Percentiles rank a stretch among this genome's conserved stretches.
These are phyloP conservation scores for Cephalotes varians DNA, from an alignment of 2,888 invertebrate species.

Conservation along the genomic window DNA sequence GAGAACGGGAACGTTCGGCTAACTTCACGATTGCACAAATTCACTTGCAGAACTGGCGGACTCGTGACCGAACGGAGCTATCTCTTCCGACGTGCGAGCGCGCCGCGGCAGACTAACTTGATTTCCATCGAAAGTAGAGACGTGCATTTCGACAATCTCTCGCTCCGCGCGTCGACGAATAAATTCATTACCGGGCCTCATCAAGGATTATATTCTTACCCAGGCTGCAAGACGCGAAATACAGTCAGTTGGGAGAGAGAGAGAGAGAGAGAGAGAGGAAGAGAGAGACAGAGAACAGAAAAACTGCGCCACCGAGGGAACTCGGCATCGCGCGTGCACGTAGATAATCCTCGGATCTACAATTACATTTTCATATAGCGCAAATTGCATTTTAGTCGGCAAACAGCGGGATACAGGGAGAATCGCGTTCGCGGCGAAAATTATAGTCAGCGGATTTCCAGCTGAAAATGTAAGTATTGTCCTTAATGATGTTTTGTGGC, in stretches of 20 bases:
- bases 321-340: constrained; percentile 8
- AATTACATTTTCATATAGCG: constrained; percentile 54
- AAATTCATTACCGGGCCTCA: constrained; percentile 52
- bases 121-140: constrained; percentile 59
- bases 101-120: constrained; percentile 42
- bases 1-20: constrained; percentile 5
- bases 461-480: constrained; percentile 59
- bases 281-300: not conserved
- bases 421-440: constrained; percentile 51
- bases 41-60: constrained; percentile 51
- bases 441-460: constrained; percentile 40
- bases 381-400: constrained; percentile 51
- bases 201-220: constrained; percentile 53
- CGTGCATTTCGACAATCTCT: constrained; percentile 52
- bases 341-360: constrained; percentile 51
- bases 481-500: constrained; percentile 62
- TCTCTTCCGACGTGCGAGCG: constrained; percentile 29
- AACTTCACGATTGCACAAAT: constrained; percentile 53
- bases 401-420: constrained; percentile 25
- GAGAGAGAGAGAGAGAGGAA: not conserved
- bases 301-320: constrained; percentile 12
- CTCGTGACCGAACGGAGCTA: constrained; percentile 46
- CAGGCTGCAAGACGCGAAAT: not conserved
- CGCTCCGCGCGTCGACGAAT: constrained; percentile 32
- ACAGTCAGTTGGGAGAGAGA: not conserved